phyloP scores from a whole-genome alignment of 2,888 invertebrate species.

The Hypsopygia costalis region DNA sequence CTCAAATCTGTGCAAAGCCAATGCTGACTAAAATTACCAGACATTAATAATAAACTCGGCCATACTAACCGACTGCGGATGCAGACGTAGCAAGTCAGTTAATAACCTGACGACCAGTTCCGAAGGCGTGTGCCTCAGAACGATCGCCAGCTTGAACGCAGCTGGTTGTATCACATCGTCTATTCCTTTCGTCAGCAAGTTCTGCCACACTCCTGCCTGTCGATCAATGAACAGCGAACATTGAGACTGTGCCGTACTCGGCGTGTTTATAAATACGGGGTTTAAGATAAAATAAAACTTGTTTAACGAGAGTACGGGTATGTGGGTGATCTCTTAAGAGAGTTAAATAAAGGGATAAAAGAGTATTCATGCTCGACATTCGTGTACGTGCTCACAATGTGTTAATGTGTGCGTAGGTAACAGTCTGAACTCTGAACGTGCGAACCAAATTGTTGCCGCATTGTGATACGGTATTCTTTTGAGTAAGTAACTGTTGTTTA shows the following conservation, averaged over 20 bases:
- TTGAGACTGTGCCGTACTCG: not conserved
- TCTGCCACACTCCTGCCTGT: slow-evolving; percentile 68
- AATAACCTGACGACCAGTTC: slow-evolving; percentile 50
- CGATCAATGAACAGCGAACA: slow-evolving; percentile 2
- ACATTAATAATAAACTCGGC: not conserved
- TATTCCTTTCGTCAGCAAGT: slow-evolving; percentile 51
- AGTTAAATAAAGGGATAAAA: not conserved
- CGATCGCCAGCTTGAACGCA: slow-evolving; percentile 64
- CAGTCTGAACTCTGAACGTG: no score
- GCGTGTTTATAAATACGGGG: not conserved
- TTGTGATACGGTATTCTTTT: no score
- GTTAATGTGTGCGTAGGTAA: no score
- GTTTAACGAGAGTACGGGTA: not conserved
- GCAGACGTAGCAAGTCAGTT: slow-evolving; percentile 48
- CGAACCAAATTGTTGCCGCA: no score
- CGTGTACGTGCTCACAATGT: not conserved
- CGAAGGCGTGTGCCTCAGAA: slow-evolving; percentile 62
- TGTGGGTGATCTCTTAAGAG: not conserved
- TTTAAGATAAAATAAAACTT: slow-evolving; percentile 4
- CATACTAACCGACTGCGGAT: slow-evolving; percentile 53
- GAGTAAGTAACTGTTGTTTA: no score
- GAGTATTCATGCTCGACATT: no score
- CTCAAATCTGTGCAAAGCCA: no score
- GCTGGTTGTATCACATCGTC: slow-evolving; percentile 61
- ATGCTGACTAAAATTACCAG: not conserved